phyloP scores from a whole-genome alignment of 2,113 vertebrate species.

The Anarrhichthys ocellatus region DNA sequence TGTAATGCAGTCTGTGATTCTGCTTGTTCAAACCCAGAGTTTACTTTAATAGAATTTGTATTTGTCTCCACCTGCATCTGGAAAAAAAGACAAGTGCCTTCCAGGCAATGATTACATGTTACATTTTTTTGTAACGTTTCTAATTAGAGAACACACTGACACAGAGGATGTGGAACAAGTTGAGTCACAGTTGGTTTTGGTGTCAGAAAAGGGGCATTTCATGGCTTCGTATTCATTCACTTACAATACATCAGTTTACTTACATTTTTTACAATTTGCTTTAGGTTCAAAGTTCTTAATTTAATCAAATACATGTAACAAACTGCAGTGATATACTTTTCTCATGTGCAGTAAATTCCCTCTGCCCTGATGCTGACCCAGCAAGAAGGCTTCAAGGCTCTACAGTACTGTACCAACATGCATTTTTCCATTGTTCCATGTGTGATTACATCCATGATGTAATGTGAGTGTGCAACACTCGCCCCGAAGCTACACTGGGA shows the following conservation, averaged over 20 bases:
- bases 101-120: constrained; percentile 71
- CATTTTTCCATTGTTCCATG: constrained; percentile 71
- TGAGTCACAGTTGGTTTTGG: constrained; percentile 60
- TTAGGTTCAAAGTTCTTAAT: background rate
- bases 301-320: background rate
- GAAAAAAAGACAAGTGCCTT: constrained; percentile 48
- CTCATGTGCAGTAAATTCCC: background rate
- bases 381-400: constrained; percentile 35
- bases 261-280: background rate
- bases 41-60: constrained; percentile 43
- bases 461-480: constrained; percentile 56
- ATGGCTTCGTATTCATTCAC: background rate
- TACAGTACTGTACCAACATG: constrained; percentile 61
- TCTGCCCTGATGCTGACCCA: constrained; percentile 63
- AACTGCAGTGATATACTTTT: background rate
- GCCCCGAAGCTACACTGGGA: constrained; percentile 49
- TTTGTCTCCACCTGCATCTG: constrained; percentile 61
- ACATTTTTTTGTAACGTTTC: constrained; percentile 61
- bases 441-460: constrained; percentile 74
- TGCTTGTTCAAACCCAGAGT: constrained; percentile 42
- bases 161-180: constrained; percentile 68
- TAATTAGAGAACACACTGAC: constrained; percentile 70
- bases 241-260: background rate
- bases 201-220: constrained; percentile 28
- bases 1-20: constrained; percentile 14